Conservation (phyloP, 2,888 invertebrate species). For the Monoplex corrugatus region DNA sequence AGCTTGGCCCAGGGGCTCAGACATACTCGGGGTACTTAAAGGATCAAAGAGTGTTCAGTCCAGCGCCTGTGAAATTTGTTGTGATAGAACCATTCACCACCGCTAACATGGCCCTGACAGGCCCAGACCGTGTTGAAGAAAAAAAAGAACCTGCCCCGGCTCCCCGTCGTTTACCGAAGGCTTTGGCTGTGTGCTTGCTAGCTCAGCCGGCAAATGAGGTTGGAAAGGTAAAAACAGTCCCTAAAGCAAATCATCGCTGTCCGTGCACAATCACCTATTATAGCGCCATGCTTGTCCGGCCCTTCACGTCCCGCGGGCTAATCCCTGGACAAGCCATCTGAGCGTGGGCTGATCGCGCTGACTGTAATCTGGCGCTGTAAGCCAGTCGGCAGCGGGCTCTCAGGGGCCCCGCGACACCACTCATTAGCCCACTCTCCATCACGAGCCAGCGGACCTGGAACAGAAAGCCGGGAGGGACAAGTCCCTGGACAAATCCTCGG, state of each 20-base stretch:
- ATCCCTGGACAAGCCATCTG: constrained; percentile 16
- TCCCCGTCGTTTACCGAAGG: constrained; percentile 33
- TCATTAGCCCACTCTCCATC: constrained; percentile 34
- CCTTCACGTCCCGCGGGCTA: constrained; percentile 29
- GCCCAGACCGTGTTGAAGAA: not conserved
- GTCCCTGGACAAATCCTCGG: constrained; percentile 8
- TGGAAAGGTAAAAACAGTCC: constrained; percentile 46
- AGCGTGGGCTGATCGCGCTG: constrained; percentile 36
- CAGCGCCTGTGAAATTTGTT: constrained; percentile 46
- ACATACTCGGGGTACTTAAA: constrained; percentile 44
- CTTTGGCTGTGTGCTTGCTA: constrained; percentile 5
- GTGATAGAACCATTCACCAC: constrained; percentile 32
- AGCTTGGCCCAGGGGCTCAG: constrained; percentile 41
- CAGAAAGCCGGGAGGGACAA: not conserved
- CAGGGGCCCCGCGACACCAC: constrained; percentile 8
- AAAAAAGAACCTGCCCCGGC: no score
- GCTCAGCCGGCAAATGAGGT: constrained; percentile 31
- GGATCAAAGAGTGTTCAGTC: constrained; percentile 44
- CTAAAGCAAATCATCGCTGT: not conserved
- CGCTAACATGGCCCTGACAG: not conserved
- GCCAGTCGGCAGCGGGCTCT: not conserved
- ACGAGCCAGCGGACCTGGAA: constrained; percentile 21
- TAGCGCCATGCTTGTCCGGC: constrained; percentile 28
- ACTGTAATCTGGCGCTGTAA: constrained; percentile 37
- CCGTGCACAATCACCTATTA: not conserved